These are phyloP conservation scores for Cyrtorhinus lividipennis DNA, from an alignment of 1,140 invertebrate species.

Conservation along the genomic window DNA sequence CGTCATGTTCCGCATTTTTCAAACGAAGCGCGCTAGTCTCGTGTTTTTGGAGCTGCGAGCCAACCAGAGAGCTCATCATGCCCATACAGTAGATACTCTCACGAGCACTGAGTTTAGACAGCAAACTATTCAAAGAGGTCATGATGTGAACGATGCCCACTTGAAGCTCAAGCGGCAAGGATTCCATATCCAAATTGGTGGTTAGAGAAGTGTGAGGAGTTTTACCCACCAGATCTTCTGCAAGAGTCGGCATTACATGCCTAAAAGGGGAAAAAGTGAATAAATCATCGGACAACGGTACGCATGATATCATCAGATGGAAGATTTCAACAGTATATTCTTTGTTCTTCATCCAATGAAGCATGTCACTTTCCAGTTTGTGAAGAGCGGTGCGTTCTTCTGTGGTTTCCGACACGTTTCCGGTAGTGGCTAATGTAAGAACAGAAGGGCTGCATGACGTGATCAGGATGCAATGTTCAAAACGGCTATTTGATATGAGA, in stretches of 20 bases:
- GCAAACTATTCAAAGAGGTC: conserved; percentile 27
- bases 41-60: conserved; percentile 29
- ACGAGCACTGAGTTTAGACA: conserved; percentile 29
- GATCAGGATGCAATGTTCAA: conserved; percentile 42
- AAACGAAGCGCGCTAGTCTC: conserved; percentile 24
- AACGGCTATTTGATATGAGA: conserved; percentile 37
- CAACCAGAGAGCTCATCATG: conserved; percentile 31
- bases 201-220: neutral
- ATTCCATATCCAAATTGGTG: conserved; percentile 5
- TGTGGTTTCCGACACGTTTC: conserved; percentile 23
- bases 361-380: conserved; percentile 31
- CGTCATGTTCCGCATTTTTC: conserved; percentile 29
- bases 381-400: conserved; percentile 26
- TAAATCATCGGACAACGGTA: conserved; percentile 28
- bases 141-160: conserved; percentile 25
- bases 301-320: conserved; percentile 30
- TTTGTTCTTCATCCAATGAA: conserved; percentile 36
- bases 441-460: conserved; percentile 29
- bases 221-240: conserved; percentile 17
- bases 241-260: conserved; percentile 30
- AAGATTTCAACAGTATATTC: conserved; percentile 33
- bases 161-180: conserved; percentile 24
- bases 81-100: conserved; percentile 34
- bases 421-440: conserved; percentile 25
- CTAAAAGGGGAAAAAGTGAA: conserved; percentile 32